Conservation (phyloP, 2,888 invertebrate species). For the Beris chalybata region DNA sequence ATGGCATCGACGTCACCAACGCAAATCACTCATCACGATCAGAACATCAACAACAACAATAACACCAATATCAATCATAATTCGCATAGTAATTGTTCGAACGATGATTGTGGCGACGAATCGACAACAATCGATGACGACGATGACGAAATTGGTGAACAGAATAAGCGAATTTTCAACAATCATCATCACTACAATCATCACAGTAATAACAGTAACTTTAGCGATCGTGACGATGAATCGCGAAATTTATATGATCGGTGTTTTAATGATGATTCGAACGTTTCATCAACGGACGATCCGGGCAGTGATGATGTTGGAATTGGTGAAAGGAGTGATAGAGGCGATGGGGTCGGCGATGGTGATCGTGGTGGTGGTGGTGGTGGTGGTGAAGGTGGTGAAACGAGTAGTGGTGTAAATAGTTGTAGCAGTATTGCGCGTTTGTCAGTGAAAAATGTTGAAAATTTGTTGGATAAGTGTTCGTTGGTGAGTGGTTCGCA, state of each 20-base stretch:
- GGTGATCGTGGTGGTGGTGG: constrained; percentile 32
- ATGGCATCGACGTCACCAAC: constrained; percentile 28
- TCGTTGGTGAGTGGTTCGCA: constrained; percentile 38
- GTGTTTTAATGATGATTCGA: constrained; percentile 24
- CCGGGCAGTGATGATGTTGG: constrained; percentile 9
- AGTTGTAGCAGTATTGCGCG: neutral
- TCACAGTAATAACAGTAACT: neutral
- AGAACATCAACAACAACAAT: constrained; percentile 17
- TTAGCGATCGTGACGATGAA: constrained; percentile 20
- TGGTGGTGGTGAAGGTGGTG: constrained; percentile 28
- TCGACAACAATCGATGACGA: constrained; percentile 11
- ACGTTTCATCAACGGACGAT: constrained; percentile 21
- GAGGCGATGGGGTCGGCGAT: constrained; percentile 24
- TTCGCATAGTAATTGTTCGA: constrained; percentile 8
- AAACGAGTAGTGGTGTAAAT: constrained; percentile 18
- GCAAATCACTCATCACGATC: neutral
- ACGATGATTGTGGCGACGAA: constrained; percentile 27
- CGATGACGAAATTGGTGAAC: constrained; percentile 28
- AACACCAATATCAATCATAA: constrained; percentile 4
- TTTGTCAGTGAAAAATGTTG: constrained; percentile 38
- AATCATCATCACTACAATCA: neutral
- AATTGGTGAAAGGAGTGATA: constrained; percentile 5
- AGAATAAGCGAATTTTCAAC: neutral
- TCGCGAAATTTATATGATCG: constrained; percentile 20
- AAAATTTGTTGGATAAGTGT: constrained; percentile 40